These are phyloP conservation scores for Ciconia boyciana DNA, from an alignment of 2,113 vertebrate species.

Conservation along the genomic window DNA sequence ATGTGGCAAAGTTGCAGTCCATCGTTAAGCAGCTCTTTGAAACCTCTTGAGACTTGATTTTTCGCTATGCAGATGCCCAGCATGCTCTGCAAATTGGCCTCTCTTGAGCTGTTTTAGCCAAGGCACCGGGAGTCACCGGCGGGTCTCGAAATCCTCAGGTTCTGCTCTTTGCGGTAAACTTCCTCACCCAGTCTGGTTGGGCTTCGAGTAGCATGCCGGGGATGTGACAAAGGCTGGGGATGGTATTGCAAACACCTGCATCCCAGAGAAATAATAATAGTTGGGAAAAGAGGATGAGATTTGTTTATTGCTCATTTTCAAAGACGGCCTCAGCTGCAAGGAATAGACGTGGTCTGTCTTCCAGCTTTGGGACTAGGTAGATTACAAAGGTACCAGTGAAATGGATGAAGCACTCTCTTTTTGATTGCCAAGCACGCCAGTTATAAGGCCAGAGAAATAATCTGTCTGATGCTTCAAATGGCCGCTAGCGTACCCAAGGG, in stretches of 20 bases:
- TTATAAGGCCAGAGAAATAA: neutral
- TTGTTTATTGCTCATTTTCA: neutral
- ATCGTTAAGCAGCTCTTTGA: neutral
- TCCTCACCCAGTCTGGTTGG: neutral
- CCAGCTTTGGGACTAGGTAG: neutral
- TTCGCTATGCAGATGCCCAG: neutral
- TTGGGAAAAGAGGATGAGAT: neutral
- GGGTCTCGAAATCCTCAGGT: neutral
- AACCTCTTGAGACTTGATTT: neutral
- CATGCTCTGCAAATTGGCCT: neutral
- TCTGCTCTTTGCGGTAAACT: neutral
- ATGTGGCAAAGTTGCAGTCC: neutral
- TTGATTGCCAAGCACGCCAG: neutral
- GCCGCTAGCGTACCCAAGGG: neutral
- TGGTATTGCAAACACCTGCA: neutral
- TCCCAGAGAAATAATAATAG: neutral
- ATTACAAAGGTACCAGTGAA: neutral
- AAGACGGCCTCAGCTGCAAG: neutral
- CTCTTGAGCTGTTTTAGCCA: neutral
- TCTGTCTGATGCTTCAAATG: neutral
- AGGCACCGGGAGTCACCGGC: neutral
- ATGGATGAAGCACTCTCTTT: neutral
- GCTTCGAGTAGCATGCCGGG: accelerated
- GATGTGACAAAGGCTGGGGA: neutral
- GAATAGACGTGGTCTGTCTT: neutral